These are phyloP conservation scores for Agrypnia vestita DNA, from an alignment of 1,140 invertebrate genomes.

Conservation along the genomic window DNA sequence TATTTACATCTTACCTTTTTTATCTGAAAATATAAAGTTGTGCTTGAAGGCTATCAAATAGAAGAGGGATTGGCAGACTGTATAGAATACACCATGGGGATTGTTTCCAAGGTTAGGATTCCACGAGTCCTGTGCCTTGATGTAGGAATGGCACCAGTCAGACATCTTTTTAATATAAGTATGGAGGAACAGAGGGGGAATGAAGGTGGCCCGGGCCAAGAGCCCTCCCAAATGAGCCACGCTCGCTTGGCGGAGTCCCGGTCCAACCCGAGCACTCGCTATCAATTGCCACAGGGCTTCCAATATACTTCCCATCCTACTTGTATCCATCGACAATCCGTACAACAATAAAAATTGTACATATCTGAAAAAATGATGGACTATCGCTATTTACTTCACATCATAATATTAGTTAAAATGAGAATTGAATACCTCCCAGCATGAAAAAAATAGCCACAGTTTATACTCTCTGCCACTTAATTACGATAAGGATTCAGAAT, in stretches of 20 bases:
- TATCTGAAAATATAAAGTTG: slow-evolving; percentile 84
- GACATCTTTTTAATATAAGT: slow-evolving; percentile 68
- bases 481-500: too few relatives aligned
- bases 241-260: slow-evolving; percentile 67
- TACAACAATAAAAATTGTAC: slow-evolving; percentile 71
- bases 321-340: slow-evolving; percentile 68
- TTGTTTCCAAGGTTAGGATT: slow-evolving; percentile 67
- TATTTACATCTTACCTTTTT: slow-evolving; percentile 77
- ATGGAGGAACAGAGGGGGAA: slow-evolving; percentile 66
- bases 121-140: slow-evolving; percentile 67
- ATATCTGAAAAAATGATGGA: slow-evolving; percentile 64
- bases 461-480: too few relatives aligned
- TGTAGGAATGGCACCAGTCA: slow-evolving; percentile 71
- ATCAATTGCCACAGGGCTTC: slow-evolving; percentile 53
- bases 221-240: slow-evolving; percentile 68
- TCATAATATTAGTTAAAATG: too few relatives aligned
- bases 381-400: too few relatives aligned
- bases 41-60: slow-evolving; percentile 92
- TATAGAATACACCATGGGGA: slow-evolving; percentile 90
- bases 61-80: slow-evolving; percentile 91
- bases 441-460: too few relatives aligned
- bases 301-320: slow-evolving; percentile 36
- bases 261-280: slow-evolving; percentile 60
- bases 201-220: slow-evolving; percentile 66
- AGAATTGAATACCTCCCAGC: too few relatives aligned